Evolutionary conservation across 2,113 vertebrate species (phyloP).

Genomic region (Bos taurus): ARS-UCD2.0 NC_037337.1:49584501-49585000

Average conservation of each 20-base stretch:
- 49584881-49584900: background rate
- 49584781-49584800: background rate
- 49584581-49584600: background rate
- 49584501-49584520: constrained; percentile 37
- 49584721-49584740: background rate
- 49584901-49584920: background rate
- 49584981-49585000: background rate
- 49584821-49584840: background rate
- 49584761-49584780: background rate
- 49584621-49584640: background rate
- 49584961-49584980: background rate
- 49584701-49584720: background rate
- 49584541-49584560: constrained; percentile 3
- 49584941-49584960: background rate
- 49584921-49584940: background rate
- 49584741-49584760: background rate
- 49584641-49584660: background rate
- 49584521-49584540: constrained; percentile 46
- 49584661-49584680: background rate
- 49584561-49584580: background rate
- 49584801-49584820: background rate
- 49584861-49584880: background rate
- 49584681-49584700: background rate
- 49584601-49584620: background rate
- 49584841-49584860: background rate